phyloP scores from a whole-genome alignment of 2,888 invertebrate species.

The Cecidostiba fungosa region DNA sequence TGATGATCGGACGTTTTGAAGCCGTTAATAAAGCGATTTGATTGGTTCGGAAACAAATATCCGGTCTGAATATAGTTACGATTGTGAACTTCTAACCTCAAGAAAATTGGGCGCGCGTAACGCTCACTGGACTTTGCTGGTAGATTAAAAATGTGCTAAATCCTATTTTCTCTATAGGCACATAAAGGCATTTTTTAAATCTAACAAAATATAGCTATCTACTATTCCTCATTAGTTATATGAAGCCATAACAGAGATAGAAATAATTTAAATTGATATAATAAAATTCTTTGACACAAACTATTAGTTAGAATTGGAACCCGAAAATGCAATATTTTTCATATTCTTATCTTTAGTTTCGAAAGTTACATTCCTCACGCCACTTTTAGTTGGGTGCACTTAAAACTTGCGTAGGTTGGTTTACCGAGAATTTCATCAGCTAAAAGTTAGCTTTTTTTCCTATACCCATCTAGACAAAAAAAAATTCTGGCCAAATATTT shows the following conservation, averaged over 20 bases:
- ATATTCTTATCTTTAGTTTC: not conserved
- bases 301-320: not conserved
- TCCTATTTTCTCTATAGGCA: not conserved
- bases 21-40: too few relatives aligned
- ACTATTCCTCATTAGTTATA: too few relatives aligned
- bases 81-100: too few relatives aligned
- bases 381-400: not conserved
- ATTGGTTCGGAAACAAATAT: too few relatives aligned
- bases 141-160: too few relatives aligned
- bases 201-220: not conserved
- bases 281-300: too few relatives aligned
- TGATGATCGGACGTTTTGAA: too few relatives aligned
- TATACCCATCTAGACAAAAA: not conserved
- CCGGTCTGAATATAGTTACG: too few relatives aligned
- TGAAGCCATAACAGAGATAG: too few relatives aligned
- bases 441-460: not conserved
- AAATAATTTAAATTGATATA: too few relatives aligned
- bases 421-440: not conserved
- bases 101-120: too few relatives aligned
- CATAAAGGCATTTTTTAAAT: not conserved
- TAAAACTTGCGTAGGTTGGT: constrained; percentile 17
- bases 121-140: too few relatives aligned
- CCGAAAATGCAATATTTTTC: not conserved
- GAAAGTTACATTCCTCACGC: not conserved
- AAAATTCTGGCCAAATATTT: not conserved